Evolutionary conservation across 2,888 invertebrate genomes (phyloP), one percentile per base, ranked within the genome.

Genomic region (Oscheius sp.): DNA sequence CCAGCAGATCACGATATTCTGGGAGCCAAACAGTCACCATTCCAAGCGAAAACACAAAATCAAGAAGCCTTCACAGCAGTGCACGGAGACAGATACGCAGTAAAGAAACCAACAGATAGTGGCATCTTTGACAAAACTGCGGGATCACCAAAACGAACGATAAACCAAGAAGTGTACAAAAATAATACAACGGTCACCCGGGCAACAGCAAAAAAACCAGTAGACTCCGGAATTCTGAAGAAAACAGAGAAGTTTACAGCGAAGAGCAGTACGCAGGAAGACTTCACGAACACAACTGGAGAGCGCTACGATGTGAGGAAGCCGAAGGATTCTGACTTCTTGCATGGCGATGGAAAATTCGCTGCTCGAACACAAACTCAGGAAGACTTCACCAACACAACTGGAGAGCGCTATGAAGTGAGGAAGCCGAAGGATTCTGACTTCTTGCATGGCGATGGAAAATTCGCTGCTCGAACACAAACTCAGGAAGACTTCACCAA

Each of bases 41-140:
- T 59, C n/a, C 9, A 13, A 18, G 13, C 59, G 6, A 59, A n/a
- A 41, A 35, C 59, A n/a, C 35, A 59, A 35, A 59, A 13, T 2
- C 59, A 1, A n/a, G 59, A 59, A 0, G 7, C 16, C 29, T 59
- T 12, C 41, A n/a, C 5, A 18, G 21, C 9, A 0, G 29, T 6
- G 2, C 0, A 29, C 5, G 59, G 59, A 35, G 59, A 59, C 6
- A 23, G 59, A 0, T 59, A 35, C 35, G 41, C 16, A 13, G 59
- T 59, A 5, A 29, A 59, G 35, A 59, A 59, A 41, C 59, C 59
- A 35, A 9, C 5, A n/a, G 59, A 59, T 35, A 59, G n/a, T n/a
- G 59, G 27, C 13, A 55, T 55, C 2, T 25, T 55, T 55, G n/a
- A n/a, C n/a, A n/a, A n/a, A n/a, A n/a, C n/a, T n/a, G n/a, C n/a